These are phyloP conservation scores for Ctenicera cuprea DNA, from an alignment of 2,888 invertebrate species.

Conservation along the genomic window DNA sequence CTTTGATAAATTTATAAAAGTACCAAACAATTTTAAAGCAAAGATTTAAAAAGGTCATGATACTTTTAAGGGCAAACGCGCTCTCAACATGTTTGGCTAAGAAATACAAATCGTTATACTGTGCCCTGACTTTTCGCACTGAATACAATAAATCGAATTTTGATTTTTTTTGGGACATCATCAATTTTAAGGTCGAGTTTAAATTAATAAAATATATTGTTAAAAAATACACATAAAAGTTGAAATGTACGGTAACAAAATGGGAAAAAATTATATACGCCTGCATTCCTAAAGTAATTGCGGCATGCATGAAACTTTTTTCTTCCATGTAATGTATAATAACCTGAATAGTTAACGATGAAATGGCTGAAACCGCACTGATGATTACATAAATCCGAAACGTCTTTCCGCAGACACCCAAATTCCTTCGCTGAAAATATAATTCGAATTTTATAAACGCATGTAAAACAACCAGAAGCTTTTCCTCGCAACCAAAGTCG, in stretches of 20 bases:
- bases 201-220: background rate
- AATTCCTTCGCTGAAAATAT: background rate
- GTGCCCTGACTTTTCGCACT: background rate
- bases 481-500: background rate
- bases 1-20: background rate
- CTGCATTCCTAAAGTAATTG: background rate
- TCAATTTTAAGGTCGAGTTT: background rate
- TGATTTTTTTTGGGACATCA: background rate
- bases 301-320: background rate
- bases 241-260: background rate
- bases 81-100: background rate
- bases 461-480: background rate
- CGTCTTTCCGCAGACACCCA: background rate
- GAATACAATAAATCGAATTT: background rate
- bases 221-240: background rate
- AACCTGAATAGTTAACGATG: background rate
- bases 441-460: background rate
- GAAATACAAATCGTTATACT: background rate
- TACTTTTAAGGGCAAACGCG: background rate
- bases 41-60: background rate
- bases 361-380: background rate
- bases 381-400: background rate
- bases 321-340: background rate
- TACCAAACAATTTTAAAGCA: slow-evolving; percentile 2
- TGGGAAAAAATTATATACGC: background rate